These are phyloP conservation scores for Notoglanidium macrostoma DNA, from an alignment of 2,797 vertebrate genomes.

Conservation along the genomic window DNA sequence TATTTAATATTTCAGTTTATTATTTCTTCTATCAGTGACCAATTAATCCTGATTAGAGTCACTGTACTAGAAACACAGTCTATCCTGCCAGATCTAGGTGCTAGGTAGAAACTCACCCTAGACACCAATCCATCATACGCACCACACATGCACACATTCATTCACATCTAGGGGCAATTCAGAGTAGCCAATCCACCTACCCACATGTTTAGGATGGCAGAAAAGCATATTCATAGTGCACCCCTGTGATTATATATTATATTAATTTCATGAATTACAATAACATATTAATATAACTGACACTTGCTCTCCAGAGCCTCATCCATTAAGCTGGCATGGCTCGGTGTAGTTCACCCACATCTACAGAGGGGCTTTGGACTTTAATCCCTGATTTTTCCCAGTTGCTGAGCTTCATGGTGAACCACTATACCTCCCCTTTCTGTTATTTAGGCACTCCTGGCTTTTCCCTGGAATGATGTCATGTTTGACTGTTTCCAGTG, in stretches of 20 bases:
- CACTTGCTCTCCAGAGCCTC: not conserved
- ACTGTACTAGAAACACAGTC: not conserved
- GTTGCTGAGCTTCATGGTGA: constrained; percentile 57
- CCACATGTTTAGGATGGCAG: not conserved
- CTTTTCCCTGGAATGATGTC: constrained; percentile 54
- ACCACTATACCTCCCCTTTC: constrained; percentile 33
- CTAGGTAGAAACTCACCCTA: not conserved
- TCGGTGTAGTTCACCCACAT: not conserved
- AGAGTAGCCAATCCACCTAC: not conserved
- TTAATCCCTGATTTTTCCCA: constrained; percentile 61
- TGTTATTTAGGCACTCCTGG: constrained; percentile 48
- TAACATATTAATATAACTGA: not conserved
- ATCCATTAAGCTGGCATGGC: not conserved
- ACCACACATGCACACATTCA: not conserved
- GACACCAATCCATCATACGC: not conserved
- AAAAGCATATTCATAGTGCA: not conserved
- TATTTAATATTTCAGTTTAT: not conserved
- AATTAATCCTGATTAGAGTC: not conserved
- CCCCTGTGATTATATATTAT: not conserved
- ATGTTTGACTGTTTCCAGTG: constrained; percentile 25
- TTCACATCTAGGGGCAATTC: not conserved
- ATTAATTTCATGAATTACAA: not conserved
- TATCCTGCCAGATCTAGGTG: not conserved
- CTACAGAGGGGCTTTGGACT: constrained; percentile 56
- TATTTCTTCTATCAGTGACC: not conserved